Evolutionary conservation across 2,888 invertebrate genomes (phyloP), one percentile per base, ranked within the genome.

Genomic region (Caenorhabditis sp.): DNA sequence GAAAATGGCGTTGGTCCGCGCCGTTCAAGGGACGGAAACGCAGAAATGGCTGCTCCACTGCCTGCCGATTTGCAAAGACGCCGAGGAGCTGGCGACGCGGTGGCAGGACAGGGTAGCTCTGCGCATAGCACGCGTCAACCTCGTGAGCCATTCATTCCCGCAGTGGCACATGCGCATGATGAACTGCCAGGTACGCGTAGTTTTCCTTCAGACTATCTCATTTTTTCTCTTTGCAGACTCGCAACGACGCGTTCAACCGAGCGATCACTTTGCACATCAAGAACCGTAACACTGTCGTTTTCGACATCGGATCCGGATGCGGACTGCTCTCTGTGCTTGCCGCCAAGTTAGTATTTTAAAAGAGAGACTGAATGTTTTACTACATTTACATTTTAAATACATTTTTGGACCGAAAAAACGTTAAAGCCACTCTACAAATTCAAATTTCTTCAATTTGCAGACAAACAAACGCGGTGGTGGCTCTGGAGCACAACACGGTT

Each of bases 161-260:
- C 53, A 62, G 22, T 82, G 80, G 80, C 82, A 82, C 43, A 72
- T 82, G n/a, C 59, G 63, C 13, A 82, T 82, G 82, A 59, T 82
- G 22, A 82, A 82, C 39, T 77, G 80, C 68, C 32, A 39, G 50
- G 70, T 76, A 20, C 17, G 63, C 30, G 17, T n/a, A 30, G 11
- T 0, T 41, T n/a, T n/a, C n/a, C 26, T 20, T 11, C 24, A 24
- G n/a, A 30, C 27, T 13, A 7, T 20, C 1, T 6, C 27, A 48
- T n/a, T n/a, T n/a, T n/a, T n/a, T 62, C 13, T 8, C 3, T 15
- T 15, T 53, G 46, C 48, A 71, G 71, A 32, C 20, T n/a, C 50
- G 63, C 6, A 72, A 72, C 30, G 37, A 72, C 15, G 58, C 63
- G 2, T 63, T 53, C 27, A 37, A 22, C 20, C 41, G 37, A 37